phyloP scores from a whole-genome alignment of 2,888 invertebrate species.

The Ormyrus pomaceus region DNA sequence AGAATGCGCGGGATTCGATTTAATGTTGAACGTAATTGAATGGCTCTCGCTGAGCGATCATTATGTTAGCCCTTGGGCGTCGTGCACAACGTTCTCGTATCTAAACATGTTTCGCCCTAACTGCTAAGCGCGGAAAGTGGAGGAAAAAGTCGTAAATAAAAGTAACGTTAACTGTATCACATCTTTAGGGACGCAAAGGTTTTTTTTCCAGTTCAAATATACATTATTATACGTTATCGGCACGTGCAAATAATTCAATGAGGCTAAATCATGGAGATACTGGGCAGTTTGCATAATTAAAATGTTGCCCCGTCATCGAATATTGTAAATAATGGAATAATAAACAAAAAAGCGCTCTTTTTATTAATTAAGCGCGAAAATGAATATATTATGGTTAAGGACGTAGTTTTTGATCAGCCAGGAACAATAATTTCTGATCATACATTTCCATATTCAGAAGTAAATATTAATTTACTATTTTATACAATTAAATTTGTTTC shows the following conservation, averaged over 20 bases:
- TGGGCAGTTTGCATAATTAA: slow-evolving; percentile 35
- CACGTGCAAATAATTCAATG: slow-evolving; percentile 32
- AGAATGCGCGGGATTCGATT: slow-evolving; percentile 30
- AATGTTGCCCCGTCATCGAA: slow-evolving; percentile 7
- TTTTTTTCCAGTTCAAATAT: too few relatives aligned
- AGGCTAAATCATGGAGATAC: slow-evolving; percentile 12
- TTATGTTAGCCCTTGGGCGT: slow-evolving; percentile 28
- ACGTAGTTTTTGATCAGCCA: too few relatives aligned
- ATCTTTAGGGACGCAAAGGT: too few relatives aligned
- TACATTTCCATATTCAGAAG: too few relatives aligned
- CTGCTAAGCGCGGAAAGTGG: too few relatives aligned
- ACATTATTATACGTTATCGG: not conserved
- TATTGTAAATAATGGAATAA: slow-evolving; percentile 11
- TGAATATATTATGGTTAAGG: not conserved
- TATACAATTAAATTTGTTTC: too few relatives aligned
- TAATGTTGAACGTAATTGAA: slow-evolving; percentile 53
- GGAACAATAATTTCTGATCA: too few relatives aligned
- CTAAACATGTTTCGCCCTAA: too few relatives aligned
- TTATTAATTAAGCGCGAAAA: slow-evolving; percentile 26
- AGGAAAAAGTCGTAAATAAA: too few relatives aligned
- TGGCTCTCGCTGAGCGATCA: slow-evolving; percentile 29
- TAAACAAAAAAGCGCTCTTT: slow-evolving; percentile 22
- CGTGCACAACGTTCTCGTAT: too few relatives aligned
- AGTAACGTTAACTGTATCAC: too few relatives aligned
- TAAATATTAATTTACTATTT: too few relatives aligned